These are phyloP conservation scores for Anguilla pacifica DNA, from an alignment of 2,797 vertebrate species.

Conservation along the genomic window DNA sequence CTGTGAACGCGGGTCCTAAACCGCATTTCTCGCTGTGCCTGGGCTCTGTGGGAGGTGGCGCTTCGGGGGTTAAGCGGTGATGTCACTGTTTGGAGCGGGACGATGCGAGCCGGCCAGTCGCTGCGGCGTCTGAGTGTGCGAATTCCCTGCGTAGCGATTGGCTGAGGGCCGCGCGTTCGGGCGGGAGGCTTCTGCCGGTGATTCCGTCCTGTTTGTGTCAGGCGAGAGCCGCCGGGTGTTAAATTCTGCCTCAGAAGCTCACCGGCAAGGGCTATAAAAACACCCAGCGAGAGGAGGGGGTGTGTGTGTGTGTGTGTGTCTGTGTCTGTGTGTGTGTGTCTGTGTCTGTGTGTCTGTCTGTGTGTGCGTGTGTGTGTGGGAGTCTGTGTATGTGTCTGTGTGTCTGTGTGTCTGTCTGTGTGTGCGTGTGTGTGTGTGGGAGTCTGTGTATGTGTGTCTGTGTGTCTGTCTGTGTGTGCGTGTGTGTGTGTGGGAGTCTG, in stretches of 20 bases:
- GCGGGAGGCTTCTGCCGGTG: not conserved
- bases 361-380: too few relatives aligned
- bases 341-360: too few relatives aligned
- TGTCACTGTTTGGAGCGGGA: not conserved
- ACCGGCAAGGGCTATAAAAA: not conserved
- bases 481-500: too few relatives aligned
- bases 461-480: too few relatives aligned
- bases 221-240: not conserved
- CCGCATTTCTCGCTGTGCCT: too few relatives aligned
- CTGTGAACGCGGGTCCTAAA: not conserved
- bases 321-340: not conserved
- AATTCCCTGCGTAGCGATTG: not conserved
- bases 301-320: not conserved
- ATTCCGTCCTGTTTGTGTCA: not conserved
- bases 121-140: not conserved
- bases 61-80: not conserved
- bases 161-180: not conserved
- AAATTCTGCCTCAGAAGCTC: not conserved
- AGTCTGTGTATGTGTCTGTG: not conserved
- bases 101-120: not conserved
- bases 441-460: too few relatives aligned
- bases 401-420: too few relatives aligned
- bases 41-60: not conserved
- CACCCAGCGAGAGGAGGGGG: not conserved
- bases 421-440: too few relatives aligned